Conservation (phyloP, 2,888 invertebrate species). For the Eremobia ochroleuca region DNA sequence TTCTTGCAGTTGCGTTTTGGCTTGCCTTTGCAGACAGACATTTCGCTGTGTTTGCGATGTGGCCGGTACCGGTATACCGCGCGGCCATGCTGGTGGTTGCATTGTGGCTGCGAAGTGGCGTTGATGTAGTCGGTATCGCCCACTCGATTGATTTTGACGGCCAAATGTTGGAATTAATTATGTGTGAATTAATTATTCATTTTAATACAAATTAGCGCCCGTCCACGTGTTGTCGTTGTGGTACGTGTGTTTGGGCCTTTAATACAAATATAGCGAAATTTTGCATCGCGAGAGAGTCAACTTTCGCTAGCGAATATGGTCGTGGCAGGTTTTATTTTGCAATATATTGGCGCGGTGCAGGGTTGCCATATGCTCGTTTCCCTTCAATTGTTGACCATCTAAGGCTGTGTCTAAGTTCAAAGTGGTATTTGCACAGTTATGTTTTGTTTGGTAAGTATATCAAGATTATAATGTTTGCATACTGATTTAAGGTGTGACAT, state of each 20-base stretch:
- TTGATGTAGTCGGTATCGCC: neutral
- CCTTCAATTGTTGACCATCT: constrained; percentile 67
- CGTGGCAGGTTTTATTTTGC: constrained; percentile 78
- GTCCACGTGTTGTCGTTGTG: neutral
- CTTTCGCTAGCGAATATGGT: constrained; percentile 87
- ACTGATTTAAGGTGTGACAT: constrained; percentile 31
- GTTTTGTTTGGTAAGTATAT: constrained; percentile 44
- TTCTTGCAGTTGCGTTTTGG: neutral
- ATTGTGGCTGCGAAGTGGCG: too few relatives aligned
- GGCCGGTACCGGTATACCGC: neutral
- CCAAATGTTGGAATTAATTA: neutral
- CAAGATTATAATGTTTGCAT: constrained; percentile 53
- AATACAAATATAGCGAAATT: constrained; percentile 83
- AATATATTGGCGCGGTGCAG: constrained; percentile 68
- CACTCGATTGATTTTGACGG: neutral
- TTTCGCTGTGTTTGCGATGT: neutral
- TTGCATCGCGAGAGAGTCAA: constrained; percentile 77
- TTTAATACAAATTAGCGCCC: neutral
- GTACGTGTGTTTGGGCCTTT: constrained; percentile 14
- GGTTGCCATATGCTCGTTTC: constrained; percentile 67
- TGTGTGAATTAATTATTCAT: neutral
- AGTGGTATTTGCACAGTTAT: constrained; percentile 41
- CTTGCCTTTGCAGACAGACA: neutral
- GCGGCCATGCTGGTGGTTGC: neutral
- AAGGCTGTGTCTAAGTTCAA: constrained; percentile 65